A percentile compares a stretch with the other conserved stretches of the same genome.
phyloP scores from a whole-genome alignment of 1,140 invertebrate species.

The Steinernema feltiae region DNA sequence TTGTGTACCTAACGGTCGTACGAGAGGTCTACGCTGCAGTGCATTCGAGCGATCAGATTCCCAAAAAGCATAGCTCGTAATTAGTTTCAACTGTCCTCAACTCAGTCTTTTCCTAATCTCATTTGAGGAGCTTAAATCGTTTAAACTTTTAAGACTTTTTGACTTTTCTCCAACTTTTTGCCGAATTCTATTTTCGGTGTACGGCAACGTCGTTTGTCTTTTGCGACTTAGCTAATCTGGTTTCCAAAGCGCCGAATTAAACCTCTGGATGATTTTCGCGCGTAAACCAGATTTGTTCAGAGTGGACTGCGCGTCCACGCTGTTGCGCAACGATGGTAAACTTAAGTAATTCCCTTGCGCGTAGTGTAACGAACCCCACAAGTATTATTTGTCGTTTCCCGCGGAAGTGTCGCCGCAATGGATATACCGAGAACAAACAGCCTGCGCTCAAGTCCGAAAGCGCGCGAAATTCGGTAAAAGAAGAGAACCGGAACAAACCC shows the following conservation, averaged over 20 bases:
- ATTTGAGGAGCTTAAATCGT: not conserved
- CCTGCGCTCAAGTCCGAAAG: not conserved
- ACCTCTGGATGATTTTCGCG: not conserved
- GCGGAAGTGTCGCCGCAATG: not conserved
- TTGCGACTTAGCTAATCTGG: not conserved
- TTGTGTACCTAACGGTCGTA: constrained; percentile 5
- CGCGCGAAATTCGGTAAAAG: not conserved
- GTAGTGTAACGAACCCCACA: not conserved
- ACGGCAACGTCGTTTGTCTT: not conserved
- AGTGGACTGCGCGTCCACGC: not conserved
- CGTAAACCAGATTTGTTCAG: constrained; percentile 4
- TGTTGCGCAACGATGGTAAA: constrained; percentile 2
- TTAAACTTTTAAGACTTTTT: too few relatives aligned
- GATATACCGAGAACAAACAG: not conserved
- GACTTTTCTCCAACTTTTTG: too few relatives aligned
- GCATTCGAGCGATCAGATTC: too few relatives aligned
- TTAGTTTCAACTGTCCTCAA: too few relatives aligned
- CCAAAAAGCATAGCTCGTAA: too few relatives aligned
- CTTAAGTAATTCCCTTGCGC: not conserved
- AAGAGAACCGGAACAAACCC: too few relatives aligned
- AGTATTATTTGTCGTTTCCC: not conserved
- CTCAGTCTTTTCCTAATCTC: too few relatives aligned
- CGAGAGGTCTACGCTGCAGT: not conserved
- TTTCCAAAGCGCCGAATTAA: not conserved
- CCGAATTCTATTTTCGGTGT: too few relatives aligned